A percentile compares a stretch with the other conserved stretches of the same genome.
These are phyloP conservation scores for Ips typographus DNA, from an alignment of 1,140 invertebrate genomes.

Conservation along the genomic window DNA sequence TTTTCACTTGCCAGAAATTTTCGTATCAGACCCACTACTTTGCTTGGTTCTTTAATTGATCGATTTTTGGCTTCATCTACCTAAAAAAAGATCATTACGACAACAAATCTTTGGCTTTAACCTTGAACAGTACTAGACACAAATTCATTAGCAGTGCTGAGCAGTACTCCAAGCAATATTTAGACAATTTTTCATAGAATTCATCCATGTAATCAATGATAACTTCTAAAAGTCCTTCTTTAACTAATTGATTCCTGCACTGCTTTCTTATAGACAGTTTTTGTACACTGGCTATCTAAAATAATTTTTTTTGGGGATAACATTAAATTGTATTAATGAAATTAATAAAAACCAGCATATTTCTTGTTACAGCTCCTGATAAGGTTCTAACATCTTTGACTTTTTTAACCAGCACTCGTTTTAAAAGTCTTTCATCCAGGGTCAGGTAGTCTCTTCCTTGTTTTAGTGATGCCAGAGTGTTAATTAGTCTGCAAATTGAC, in stretches of 20 bases:
- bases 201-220: constrained; percentile 26
- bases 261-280: constrained; percentile 27
- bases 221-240: constrained; percentile 23
- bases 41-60: constrained; percentile 16
- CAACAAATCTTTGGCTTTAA: constrained; percentile 2
- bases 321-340: not conserved
- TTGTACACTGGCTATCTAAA: constrained; percentile 23
- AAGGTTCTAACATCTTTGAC: constrained; percentile 23
- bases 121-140: constrained; percentile 5
- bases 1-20: constrained; percentile 25
- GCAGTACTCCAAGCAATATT: constrained; percentile 30
- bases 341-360: constrained; percentile 26
- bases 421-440: constrained; percentile 20
- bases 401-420: constrained; percentile 28
- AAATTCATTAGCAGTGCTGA: constrained; percentile 29
- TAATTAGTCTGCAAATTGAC: constrained; percentile 28
- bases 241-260: constrained; percentile 18
- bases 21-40: constrained; percentile 19
- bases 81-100: constrained; percentile 5
- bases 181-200: constrained; percentile 23
- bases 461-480: constrained; percentile 25
- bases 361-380: constrained; percentile 19
- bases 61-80: constrained; percentile 28
- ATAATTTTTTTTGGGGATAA: not conserved
- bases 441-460: constrained; percentile 30